phyloP scores from a whole-genome alignment of 2,797 vertebrate genomes.

The Crenuchus spilurus region DNA sequence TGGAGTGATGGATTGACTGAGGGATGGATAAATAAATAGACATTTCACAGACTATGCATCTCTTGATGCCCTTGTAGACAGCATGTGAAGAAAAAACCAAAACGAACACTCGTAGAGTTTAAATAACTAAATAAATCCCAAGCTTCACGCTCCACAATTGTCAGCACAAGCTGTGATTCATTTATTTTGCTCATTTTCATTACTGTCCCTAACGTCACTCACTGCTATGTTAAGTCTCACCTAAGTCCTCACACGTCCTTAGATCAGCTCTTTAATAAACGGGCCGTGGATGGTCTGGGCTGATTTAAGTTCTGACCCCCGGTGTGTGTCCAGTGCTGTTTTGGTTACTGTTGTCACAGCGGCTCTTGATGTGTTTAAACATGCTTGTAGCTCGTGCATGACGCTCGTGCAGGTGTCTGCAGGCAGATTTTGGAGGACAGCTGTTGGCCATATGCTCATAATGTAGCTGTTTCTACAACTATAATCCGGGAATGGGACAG shows the following conservation, averaged over 20 bases:
- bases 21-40: too few relatives aligned
- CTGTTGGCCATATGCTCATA: conserved; percentile 64
- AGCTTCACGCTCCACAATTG: neutral
- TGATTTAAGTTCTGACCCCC: conserved; percentile 37
- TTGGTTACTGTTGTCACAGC: conserved; percentile 64
- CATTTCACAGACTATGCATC: neutral
- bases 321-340: conserved; percentile 51
- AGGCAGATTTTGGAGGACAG: conserved; percentile 56
- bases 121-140: neutral
- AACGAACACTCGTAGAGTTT: neutral
- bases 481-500: conserved; percentile 49
- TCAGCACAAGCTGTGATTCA: neutral
- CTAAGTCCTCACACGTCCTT: neutral
- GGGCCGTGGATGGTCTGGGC: conserved; percentile 16
- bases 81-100: neutral
- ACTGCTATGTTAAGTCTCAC: conserved; percentile 1
- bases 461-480: conserved; percentile 45
- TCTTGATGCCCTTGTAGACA: neutral
- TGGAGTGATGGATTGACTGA: too few relatives aligned
- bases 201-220: conserved; percentile 1
- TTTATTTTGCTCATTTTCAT: conserved; percentile 19
- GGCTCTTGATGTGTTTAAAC: conserved; percentile 48
- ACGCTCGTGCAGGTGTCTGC: conserved; percentile 56
- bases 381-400: conserved; percentile 25
- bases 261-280: conserved; percentile 9